phyloP scores from a whole-genome alignment of 2,797 vertebrate genomes.

The Lemur catta region DNA sequence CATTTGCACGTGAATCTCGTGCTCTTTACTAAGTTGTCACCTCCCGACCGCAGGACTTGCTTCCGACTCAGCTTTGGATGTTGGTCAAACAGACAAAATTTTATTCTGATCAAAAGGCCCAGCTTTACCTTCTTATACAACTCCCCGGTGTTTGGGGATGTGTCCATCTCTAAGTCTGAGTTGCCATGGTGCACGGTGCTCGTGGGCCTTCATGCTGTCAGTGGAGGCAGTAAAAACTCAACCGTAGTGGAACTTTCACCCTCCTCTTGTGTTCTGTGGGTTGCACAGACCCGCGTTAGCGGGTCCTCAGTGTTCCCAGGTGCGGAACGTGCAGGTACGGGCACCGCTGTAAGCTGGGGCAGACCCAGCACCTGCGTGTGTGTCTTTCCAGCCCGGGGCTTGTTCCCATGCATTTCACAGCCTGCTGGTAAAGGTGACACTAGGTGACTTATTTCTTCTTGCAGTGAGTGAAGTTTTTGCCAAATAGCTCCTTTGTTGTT shows the following conservation, averaged over 20 bases:
- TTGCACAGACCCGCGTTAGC: background rate
- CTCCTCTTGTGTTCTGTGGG: accelerated
- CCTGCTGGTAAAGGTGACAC: accelerated
- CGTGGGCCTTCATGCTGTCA: accelerated
- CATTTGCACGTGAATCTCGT: accelerated
- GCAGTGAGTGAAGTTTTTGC: background rate
- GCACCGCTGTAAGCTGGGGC: accelerated
- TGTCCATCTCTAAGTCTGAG: accelerated
- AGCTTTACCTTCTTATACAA: background rate
- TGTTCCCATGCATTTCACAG: accelerated
- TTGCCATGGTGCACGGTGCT: background rate
- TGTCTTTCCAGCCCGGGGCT: accelerated
- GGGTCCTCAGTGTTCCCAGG: background rate
- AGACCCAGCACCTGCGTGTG: accelerated
- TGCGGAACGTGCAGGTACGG: accelerated
- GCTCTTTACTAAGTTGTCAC: accelerated
- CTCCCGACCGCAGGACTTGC: accelerated
- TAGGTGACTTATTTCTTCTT: background rate
- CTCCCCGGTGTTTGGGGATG: background rate
- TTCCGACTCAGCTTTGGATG: background rate
- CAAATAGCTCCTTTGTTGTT: background rate
- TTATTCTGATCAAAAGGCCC: background rate
- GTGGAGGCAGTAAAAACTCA: too few relatives aligned
- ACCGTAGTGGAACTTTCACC: too few relatives aligned
- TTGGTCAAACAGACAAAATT: background rate